Evolutionary conservation across 1,140 invertebrate genomes (phyloP).

Genomic region (Drosophila azteca): DNA sequence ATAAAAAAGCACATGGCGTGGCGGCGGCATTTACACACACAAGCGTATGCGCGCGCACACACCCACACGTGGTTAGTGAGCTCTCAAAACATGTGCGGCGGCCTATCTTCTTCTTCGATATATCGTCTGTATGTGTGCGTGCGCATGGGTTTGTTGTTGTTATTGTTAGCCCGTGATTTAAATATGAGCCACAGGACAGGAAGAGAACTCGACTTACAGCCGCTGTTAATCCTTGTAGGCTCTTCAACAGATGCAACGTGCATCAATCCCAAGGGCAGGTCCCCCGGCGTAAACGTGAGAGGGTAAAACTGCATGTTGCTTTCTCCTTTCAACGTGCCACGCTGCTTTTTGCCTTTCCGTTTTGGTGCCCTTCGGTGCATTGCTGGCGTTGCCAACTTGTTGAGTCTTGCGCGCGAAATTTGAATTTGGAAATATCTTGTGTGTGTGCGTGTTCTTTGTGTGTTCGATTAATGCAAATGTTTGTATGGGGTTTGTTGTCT

Average conservation of each 20-base stretch:
- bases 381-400: constrained; percentile 42
- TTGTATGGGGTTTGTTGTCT: background rate
- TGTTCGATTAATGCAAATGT: constrained; percentile 9
- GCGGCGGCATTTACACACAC: constrained; percentile 44
- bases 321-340: constrained; percentile 51
- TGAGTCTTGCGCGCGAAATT: constrained; percentile 3
- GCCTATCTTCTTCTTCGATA: constrained; percentile 11
- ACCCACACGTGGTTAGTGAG: constrained; percentile 45
- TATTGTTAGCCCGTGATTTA: constrained; percentile 14
- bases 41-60: constrained; percentile 23
- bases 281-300: background rate
- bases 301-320: constrained; percentile 56
- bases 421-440: too few species aligned
- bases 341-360: constrained; percentile 51
- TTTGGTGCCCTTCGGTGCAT: constrained; percentile 31
- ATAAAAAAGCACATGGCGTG: constrained; percentile 56
- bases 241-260: background rate
- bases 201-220: too few species aligned
- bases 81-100: constrained; percentile 45
- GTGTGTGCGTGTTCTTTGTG: too few species aligned
- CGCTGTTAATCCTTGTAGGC: background rate
- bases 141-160: constrained; percentile 35
- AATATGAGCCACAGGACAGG: background rate
- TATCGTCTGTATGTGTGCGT: constrained; percentile 3
- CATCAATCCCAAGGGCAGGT: too few species aligned